phyloP scores from a whole-genome alignment of 2,888 invertebrate genomes.

The Colletes collaris region DNA sequence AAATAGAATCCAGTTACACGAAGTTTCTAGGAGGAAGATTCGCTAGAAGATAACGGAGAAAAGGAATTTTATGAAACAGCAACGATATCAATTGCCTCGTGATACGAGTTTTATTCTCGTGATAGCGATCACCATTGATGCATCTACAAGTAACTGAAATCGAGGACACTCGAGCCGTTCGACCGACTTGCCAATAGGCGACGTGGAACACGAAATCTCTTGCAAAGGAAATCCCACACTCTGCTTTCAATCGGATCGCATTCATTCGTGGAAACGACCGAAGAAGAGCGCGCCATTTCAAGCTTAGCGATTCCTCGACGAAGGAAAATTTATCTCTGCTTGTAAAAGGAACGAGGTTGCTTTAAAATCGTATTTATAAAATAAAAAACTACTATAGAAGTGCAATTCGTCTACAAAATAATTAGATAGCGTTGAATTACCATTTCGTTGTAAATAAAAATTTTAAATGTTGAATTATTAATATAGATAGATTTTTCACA shows the following conservation, averaged over 20 bases:
- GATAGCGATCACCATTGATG: constrained; percentile 30
- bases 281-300: no score
- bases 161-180: constrained; percentile 46
- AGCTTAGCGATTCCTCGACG: no score
- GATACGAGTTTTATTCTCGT: constrained; percentile 28
- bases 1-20: no score
- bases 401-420: no score
- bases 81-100: constrained; percentile 13
- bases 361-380: no score
- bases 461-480: no score
- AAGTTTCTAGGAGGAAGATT: neutral
- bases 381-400: no score
- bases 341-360: no score
- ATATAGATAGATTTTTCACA: no score
- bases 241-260: neutral
- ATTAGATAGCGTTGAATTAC: no score
- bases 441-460: no score
- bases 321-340: no score
- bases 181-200: constrained; percentile 29
- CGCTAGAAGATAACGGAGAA: neutral
- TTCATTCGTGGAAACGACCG: neutral
- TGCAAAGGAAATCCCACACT: neutral
- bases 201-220: constrained; percentile 7
- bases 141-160: constrained; percentile 37
- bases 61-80: neutral